Base-by-base conservation (phyloP, 2,888 invertebrate genomes). In the Nomada ruficornis region DNA sequence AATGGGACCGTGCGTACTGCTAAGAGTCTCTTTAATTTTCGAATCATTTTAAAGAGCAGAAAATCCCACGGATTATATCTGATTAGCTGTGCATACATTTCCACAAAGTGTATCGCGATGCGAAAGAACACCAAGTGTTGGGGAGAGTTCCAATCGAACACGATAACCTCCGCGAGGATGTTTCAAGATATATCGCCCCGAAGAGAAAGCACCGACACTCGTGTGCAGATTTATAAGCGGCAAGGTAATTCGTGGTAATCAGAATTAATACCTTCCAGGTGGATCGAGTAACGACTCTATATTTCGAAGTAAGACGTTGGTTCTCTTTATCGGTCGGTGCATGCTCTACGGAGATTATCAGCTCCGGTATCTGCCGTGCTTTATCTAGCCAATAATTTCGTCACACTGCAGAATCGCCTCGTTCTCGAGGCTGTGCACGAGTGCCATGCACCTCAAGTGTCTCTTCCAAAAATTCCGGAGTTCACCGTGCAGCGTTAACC, bases 311-410 rank as follows among this genome's bases (percentile, higher is more conserved):
- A 60, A 77, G 71, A 60, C 54, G 80, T 71, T 65, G 60, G 54
- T 80, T 42, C 71, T 77, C 65, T 67, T 67, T 55, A 80, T 65
- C 62, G 65, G 18, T 10, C 52, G 9, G 47, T 44, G 55, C 50
- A 23, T 47, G 50, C 42, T 29, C 20, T 44, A 50, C 29, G 65
- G 20, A 55, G 60, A 78, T 72, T 50, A 52, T 42, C 23, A 57
- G 68, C 60, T 73, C 68, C 36, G 57, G 50, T 68, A 68, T 72
- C 67, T 23, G 42, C 26, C 10, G 52, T 18, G 42, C 68, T 80
- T 80, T 80, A 78, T 80, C 68, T 26, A 57, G 47, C 62, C 73
- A 54, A 73, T 80, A 73, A 59, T 72, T 73, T 79, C 68, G 68
- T 73, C 68, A 71, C 65, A 65, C 26, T 50, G 69, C 15, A 44